Conservation (phyloP, 2,797 vertebrate species). For the Muscicapa comitata region DNA sequence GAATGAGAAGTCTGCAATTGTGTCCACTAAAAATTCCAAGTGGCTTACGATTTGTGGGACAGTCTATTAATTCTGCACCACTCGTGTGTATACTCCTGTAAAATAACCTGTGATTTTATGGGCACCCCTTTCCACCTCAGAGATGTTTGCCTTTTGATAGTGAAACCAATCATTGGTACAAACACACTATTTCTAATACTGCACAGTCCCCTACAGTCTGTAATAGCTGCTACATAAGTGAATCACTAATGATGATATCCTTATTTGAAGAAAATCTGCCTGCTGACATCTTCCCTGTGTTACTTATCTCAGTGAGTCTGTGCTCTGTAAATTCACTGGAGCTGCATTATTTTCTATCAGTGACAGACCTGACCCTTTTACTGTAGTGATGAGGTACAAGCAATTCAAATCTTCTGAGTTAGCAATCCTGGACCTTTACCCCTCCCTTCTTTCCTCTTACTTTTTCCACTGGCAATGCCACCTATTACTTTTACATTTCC, state of each 20-base stretch:
- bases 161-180: not conserved
- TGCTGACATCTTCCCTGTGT: not conserved
- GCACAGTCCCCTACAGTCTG: not conserved
- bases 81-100: not conserved
- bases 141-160: not conserved
- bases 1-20: not conserved
- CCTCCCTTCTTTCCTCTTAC: not conserved
- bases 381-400: not conserved
- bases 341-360: not conserved
- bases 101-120: not conserved
- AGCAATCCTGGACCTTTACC: not conserved
- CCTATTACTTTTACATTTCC: not conserved
- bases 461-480: not conserved
- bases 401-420: not conserved
- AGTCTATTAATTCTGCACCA: not conserved
- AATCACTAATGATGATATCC: not conserved
- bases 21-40: not conserved
- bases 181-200: not conserved
- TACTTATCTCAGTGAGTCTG: not conserved
- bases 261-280: not conserved
- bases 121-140: not conserved
- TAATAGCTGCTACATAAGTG: not conserved
- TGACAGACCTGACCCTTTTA: not conserved
- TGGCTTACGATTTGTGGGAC: not conserved
- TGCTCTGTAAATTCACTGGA: not conserved